Evolutionary conservation across 1,140 invertebrate species (phyloP), one percentile per base, ranked within the genome.

Genomic region (Choristoneura fumiferana): DNA sequence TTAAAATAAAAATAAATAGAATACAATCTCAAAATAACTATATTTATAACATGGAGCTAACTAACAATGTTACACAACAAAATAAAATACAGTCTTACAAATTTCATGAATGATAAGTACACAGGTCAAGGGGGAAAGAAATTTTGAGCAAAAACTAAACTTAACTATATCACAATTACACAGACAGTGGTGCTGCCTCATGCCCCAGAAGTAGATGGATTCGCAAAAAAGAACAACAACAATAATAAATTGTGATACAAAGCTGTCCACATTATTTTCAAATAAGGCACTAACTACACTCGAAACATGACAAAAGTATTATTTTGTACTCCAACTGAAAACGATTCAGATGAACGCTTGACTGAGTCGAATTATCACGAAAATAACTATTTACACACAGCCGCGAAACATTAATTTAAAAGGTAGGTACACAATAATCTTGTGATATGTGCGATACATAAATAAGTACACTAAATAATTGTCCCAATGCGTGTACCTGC

Each of bases 41-140:
- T 87, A 87, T 87, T 85, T 77, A 79, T 85, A 83, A 84, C 81
- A 72, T 81, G 80, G 81, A 84, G 67, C 77, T 82, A 71, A 72
- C 60, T 70, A 87, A 86, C 82, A 76, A 87, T 81, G 73, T 83
- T 83, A 87, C 77, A 81, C 83, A 89, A 89, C 81, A 81, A 86
- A 84, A 86, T 81, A 77, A 86, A 84, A 84, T 85, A 89, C 86
- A 89, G 86, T 89, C 86, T 89, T 89, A 86, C 78, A 80, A 87
- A 84, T 87, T 87, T 81, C 82, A 81, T 78, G 72, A 79, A 87
- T 72, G 66, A 87, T 89, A 89, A 89, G 86, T 89, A 89, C 84
- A 78, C 78, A 84, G 72, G 83, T 81, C 76, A 65, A 77, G 74
- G 67, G 61, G 66, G 54, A 58, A 73, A 78, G 78, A 73, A 66